These are phyloP conservation scores for Siniperca obscura DNA, from an alignment of 2,797 vertebrate species.

Conservation along the genomic window DNA sequence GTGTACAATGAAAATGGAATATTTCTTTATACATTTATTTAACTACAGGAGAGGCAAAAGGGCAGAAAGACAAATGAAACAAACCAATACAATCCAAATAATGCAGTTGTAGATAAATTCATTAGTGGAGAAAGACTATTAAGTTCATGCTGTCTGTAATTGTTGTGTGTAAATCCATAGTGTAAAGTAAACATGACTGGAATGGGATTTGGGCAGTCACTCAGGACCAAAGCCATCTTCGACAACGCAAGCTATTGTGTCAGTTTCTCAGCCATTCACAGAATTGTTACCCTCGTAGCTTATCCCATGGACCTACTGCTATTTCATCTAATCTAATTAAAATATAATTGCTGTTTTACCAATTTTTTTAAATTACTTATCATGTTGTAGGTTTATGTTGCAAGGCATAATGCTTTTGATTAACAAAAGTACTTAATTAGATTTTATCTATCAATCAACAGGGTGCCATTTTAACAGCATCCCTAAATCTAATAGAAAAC, in stretches of 20 bases:
- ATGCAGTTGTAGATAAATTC: constrained; percentile 23
- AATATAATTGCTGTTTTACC: constrained; percentile 1
- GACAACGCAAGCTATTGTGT: not conserved
- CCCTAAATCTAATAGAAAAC: constrained; percentile 28
- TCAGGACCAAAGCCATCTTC: constrained; percentile 2
- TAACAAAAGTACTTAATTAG: constrained; percentile 8
- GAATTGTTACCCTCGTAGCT: not conserved
- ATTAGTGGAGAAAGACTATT: not conserved
- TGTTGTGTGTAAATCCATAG: constrained; percentile 13
- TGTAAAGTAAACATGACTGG: constrained; percentile 18
- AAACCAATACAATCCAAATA: not conserved
- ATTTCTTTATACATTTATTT: constrained; percentile 10
- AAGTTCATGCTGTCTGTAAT: constrained; percentile 27
- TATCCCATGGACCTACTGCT: not conserved
- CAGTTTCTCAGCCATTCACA: not conserved
- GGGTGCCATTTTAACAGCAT: constrained; percentile 12
- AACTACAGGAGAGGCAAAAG: not conserved
- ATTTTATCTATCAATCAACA: constrained; percentile 29
- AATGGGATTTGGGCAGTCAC: not conserved
- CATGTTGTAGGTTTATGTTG: not conserved
- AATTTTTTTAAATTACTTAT: not conserved
- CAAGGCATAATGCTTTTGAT: not conserved
- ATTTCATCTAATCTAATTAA: constrained; percentile 6
- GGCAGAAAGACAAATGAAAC: not conserved
- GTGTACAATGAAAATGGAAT: not conserved